Base-by-base conservation (phyloP, 2,888 invertebrate species). In the Drosophila nr. medialis region DNA sequence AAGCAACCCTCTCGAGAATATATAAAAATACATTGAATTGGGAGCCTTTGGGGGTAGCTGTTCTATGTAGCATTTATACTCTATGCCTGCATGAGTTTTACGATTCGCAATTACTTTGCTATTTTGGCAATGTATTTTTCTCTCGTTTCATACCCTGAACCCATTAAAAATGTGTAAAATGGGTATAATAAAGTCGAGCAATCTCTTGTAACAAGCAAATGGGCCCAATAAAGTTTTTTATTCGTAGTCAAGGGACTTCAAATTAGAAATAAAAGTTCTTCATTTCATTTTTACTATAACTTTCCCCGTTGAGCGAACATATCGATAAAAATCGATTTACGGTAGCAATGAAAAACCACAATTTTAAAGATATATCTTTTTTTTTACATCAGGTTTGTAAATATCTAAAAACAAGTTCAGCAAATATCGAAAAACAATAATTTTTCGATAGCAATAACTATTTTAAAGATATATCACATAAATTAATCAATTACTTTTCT, bases 91-190 rank as follows among this genome's bases (percentile, higher is more conserved):
- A 67, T 51, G 66, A 69, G 59, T 74, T 86, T 89, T 74, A 81
- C 79, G 86, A 78, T 87, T 79, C 79, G 85, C 85, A 90, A 86
- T 86, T 86, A 90, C 89, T 89, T 87, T 73, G 90, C 85, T 79
- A 89, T 90, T 90, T 87, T 81, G 81, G 88, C 83, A 77, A 77
- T 77, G 64, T 69, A 71, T 75, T 76, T 61, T 18, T 15, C 27
- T 55, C n/a, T 32, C 24, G 50, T 13, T 29, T 51, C 8, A 10
- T 4, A 21, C 5, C 32, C 6, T 38, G 27, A 36, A 8, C 45
- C 15, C 24, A 45, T 27, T 24, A 45, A 45, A 45, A 45, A 24
- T 45, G 15, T 45, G 45, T 45, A 45, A 45, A 45, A 24, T 24
- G 45, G 24, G 45, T 45, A 24, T 24, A 24, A 24, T 45, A 24